phyloP scores from a whole-genome alignment of 1,140 invertebrate genomes.

The Hylyphantes graminicola region DNA sequence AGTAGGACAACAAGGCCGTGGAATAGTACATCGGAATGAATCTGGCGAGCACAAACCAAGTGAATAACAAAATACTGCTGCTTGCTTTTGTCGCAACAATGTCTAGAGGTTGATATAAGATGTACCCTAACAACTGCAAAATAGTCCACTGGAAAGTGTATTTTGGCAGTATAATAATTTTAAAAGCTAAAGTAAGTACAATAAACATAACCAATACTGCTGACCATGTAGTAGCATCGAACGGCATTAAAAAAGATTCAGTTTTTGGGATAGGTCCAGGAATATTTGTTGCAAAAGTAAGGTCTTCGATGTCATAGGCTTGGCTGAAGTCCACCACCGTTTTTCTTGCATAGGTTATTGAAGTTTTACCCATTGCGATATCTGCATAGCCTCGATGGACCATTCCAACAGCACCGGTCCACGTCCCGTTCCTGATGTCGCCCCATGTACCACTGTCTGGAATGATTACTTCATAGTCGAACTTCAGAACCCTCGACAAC shows the following conservation, averaged over 20 bases:
- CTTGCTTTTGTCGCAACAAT: neutral
- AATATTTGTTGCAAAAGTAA: constrained; percentile 4
- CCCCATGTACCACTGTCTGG: constrained; percentile 9
- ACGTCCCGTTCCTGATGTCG: neutral
- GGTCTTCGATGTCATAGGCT: constrained; percentile 29
- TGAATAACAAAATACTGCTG: neutral
- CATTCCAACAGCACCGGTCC: constrained; percentile 23
- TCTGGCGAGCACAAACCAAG: neutral
- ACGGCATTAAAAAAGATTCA: neutral
- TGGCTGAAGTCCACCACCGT: constrained; percentile 6
- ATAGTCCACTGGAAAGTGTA: neutral
- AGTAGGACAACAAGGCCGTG: constrained; percentile 6
- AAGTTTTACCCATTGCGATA: constrained; percentile 31
- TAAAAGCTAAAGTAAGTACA: neutral
- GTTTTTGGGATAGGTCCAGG: constrained; percentile 13
- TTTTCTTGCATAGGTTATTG: constrained; percentile 11
- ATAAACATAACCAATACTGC: neutral
- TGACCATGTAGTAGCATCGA: constrained; percentile 3
- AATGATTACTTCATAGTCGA: constrained; percentile 4
- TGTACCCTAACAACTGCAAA: neutral
- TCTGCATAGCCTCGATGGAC: constrained; percentile 1
- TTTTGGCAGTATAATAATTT: neutral
- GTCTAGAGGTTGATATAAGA: constrained; percentile 17
- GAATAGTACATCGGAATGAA: constrained; percentile 23
- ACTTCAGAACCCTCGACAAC: constrained; percentile 10